phyloP scores from a whole-genome alignment of 2,113 vertebrate genomes.

The Pedetes capensis region DNA sequence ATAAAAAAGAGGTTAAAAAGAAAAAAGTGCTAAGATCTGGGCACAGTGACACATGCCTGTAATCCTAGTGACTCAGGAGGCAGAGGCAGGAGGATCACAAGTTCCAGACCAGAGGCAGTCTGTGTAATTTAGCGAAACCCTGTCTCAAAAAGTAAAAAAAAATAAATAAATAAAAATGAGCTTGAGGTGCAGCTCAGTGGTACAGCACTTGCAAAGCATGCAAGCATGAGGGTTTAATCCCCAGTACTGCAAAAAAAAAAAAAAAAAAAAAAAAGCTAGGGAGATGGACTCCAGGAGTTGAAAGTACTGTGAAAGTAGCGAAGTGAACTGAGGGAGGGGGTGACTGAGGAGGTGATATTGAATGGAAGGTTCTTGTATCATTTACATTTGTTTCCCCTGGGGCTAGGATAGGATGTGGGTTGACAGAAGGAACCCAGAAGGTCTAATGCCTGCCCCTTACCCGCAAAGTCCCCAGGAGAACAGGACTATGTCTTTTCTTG shows the following conservation, averaged over 20 bases:
- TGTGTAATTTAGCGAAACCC: too few relatives aligned
- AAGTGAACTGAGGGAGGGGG: neutral
- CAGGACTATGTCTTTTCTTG: neutral
- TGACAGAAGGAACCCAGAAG: neutral
- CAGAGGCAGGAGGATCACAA: too few relatives aligned
- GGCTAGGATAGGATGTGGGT: neutral
- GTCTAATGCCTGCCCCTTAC: neutral
- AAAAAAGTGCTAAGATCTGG: neutral
- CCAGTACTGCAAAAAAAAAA: neutral
- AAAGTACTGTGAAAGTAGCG: neutral
- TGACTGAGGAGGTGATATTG: neutral
- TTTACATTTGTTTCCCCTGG: neutral
- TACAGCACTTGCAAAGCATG: too few relatives aligned
- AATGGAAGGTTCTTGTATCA: neutral
- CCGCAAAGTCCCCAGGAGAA: neutral
- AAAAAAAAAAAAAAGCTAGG: neutral
- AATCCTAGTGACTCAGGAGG: too few relatives aligned
- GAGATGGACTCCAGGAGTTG: neutral
- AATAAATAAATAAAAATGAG: too few relatives aligned
- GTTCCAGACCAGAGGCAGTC: too few relatives aligned
- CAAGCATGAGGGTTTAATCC: too few relatives aligned
- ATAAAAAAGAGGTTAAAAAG: neutral
- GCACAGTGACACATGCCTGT: too few relatives aligned
- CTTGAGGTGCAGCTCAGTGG: too few relatives aligned
- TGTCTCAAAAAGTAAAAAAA: too few relatives aligned